A percentile compares a stretch with the other conserved stretches of the same genome.
Evolutionary conservation across 2,888 invertebrate genomes (phyloP).

Genomic region (Chrysomela aeneicollis): DNA sequence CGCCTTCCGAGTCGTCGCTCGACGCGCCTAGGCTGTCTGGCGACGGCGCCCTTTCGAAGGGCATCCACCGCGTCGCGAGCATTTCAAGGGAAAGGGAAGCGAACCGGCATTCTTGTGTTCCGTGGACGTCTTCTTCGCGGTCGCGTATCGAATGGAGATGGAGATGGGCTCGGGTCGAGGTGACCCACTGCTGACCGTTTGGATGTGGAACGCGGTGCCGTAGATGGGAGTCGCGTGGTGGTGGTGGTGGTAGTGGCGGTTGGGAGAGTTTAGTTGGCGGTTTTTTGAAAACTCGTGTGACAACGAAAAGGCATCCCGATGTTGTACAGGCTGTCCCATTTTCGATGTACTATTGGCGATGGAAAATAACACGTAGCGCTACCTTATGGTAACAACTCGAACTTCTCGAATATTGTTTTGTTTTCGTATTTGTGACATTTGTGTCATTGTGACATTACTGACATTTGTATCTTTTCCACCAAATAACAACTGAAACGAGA

Average conservation of each 20-base stretch:
- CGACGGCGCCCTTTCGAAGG: conserved; percentile 37
- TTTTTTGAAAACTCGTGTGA: no score
- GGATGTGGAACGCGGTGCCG: conserved; percentile 46
- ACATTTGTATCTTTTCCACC: no score
- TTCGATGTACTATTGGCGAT: no score
- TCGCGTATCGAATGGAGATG: conserved; percentile 36
- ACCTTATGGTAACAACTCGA: no score
- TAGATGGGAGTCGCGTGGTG: conserved; percentile 39
- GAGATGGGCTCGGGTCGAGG: conserved; percentile 58
- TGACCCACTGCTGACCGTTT: conserved; percentile 56
- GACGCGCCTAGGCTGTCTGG: conserved; percentile 75
- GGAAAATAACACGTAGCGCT: no score
- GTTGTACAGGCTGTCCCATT: no score
- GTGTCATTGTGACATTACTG: no score
- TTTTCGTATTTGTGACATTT: no score
- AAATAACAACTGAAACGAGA: no score
- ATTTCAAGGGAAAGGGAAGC: conserved; percentile 32
- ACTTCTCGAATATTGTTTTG: no score
- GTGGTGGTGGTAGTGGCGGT: conserved; percentile 10
- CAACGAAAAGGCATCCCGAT: no score
- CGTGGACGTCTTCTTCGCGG: conserved; percentile 19
- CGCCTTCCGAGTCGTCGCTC: conserved; percentile 37
- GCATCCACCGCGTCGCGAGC: conserved; percentile 49
- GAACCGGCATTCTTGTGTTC: conserved; percentile 4
- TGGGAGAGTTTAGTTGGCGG: neutral